Base-by-base conservation (phyloP, 2,888 invertebrate species). In the Galerucella pusilla region DNA sequence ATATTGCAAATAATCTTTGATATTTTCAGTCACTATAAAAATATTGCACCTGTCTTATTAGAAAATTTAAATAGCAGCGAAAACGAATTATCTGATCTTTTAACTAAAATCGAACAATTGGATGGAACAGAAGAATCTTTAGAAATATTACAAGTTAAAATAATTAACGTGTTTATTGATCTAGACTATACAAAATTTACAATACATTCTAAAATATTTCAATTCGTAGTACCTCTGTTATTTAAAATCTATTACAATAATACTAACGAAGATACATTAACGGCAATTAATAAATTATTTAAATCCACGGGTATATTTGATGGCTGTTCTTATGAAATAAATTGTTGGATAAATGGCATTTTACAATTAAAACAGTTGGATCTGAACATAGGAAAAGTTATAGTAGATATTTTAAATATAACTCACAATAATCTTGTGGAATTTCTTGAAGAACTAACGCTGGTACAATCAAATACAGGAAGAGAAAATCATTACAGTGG, bases 221-320 rank as follows among this genome's bases (percentile, higher is more conserved):
- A 71, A 12, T 73, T 77, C 54, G 76, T 82, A 46, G 68, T 85
- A 1, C 80, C 82, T 2, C 60, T 83, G 25, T 75, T 85, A 49
- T 75, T 85, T 87, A 68, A 88, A 88, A 84, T 89, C 88, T 85
- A 87, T 89, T 79, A 89, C 87, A 9, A 89, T 87, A 84, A 89
- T 7, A 80, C 80, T 25, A 78, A 80, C 68, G 63, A 78, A 25
- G 85, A 85, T n/a, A 83, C 81, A 28, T 80, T 83, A 69, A 64
- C 60, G 46, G 78, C 85, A 3, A 85, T 93, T 42, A 86, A 87
- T 65, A 88, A 87, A 67, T 89, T 94, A 74, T 90, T 95, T 42
- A 89, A 88, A 80, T 91, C 90, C 74, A 92, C 92, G 0, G 89
- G 90, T 6, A 88, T 93, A 78, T 94, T 94, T 84, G 91, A 92